phyloP scores from a whole-genome alignment of 1,140 invertebrate species.

The Forficula auricularia region DNA sequence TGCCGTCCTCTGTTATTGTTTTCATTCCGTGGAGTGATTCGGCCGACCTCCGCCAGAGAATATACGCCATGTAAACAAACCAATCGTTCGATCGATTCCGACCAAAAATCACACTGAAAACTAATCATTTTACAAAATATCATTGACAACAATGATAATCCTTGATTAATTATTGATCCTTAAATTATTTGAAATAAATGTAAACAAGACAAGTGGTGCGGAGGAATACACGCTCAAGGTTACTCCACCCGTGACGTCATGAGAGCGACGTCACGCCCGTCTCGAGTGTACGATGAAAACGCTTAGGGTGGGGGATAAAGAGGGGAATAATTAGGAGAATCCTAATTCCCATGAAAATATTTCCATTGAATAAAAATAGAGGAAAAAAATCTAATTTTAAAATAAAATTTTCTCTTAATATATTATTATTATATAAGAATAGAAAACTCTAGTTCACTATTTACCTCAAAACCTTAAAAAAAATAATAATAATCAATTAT shows the following conservation, averaged over 20 bases:
- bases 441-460: no score
- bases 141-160: background rate
- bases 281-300: no score
- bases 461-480: no score
- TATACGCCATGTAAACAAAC: slow-evolving; percentile 15
- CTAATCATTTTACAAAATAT: background rate
- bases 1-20: slow-evolving; percentile 16
- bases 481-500: no score
- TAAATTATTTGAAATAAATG: slow-evolving; percentile 3
- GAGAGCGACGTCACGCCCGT: no score
- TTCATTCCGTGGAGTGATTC: slow-evolving; percentile 10
- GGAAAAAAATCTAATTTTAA: no score
- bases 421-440: no score
- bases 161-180: background rate
- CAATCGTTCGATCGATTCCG: background rate
- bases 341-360: no score
- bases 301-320: no score
- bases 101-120: background rate
- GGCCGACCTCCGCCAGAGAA: slow-evolving; percentile 7
- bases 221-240: slow-evolving; percentile 16
- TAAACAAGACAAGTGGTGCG: slow-evolving; percentile 15
- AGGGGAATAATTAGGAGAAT: no score
- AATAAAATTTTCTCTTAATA: no score
- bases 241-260: slow-evolving; percentile 16
- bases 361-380: no score